phyloP scores from a whole-genome alignment of 2,113 vertebrate genomes.

The Serranochromis macrocephalus region DNA sequence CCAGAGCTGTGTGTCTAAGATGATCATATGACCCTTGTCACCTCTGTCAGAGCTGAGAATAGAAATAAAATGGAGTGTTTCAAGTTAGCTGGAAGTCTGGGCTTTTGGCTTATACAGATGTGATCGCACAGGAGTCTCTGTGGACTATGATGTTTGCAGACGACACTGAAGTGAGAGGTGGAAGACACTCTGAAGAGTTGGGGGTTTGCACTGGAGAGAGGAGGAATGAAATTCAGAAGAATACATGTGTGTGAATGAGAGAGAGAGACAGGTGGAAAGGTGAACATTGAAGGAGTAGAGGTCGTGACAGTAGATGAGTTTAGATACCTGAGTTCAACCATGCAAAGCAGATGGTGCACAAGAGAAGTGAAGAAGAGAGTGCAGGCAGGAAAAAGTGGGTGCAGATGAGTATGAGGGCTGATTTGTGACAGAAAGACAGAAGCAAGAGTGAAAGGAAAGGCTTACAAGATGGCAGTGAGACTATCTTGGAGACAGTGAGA shows the following conservation, averaged over 20 bases:
- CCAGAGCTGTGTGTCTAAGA: neutral
- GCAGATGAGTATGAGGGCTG: neutral
- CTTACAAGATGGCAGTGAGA: neutral
- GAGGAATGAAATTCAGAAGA: neutral
- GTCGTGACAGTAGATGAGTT: neutral
- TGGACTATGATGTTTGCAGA: neutral
- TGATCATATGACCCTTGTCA: neutral
- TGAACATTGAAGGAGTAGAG: neutral
- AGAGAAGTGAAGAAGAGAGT: neutral
- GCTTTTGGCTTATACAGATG: neutral
- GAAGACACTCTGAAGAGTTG: neutral
- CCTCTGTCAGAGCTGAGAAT: neutral
- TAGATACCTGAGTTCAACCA: neutral
- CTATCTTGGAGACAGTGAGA: neutral
- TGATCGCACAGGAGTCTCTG: accelerated
- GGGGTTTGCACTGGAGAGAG: accelerated
- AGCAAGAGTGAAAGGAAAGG: neutral
- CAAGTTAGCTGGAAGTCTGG: neutral
- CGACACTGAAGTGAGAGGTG: neutral
- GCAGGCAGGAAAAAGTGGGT: neutral
- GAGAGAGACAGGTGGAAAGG: neutral
- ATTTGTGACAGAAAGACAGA: neutral
- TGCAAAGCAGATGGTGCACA: neutral
- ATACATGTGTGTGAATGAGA: neutral
- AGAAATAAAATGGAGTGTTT: neutral